Evolutionary conservation across 2,113 vertebrate genomes (phyloP).

Genomic region (Istiophorus platypterus): DNA sequence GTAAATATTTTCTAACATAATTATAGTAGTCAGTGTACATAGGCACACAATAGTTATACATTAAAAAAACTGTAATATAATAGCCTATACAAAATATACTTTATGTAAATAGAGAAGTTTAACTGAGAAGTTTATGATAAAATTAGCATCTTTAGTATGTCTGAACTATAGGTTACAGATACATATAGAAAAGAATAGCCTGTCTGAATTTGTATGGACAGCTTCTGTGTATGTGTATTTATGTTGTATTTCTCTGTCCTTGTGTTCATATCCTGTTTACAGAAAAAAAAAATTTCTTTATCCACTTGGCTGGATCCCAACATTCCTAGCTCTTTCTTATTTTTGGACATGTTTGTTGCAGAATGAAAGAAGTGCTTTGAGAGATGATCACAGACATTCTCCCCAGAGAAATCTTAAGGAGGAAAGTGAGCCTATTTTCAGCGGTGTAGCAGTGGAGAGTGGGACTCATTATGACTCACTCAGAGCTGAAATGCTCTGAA

Average conservation of each 20-base stretch:
- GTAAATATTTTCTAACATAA: background rate
- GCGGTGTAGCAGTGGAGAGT: slow-evolving; percentile 51
- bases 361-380: slow-evolving; percentile 67
- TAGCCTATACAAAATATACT: background rate
- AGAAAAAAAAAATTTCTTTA: slow-evolving; percentile 32
- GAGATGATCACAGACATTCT: slow-evolving; percentile 65
- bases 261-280: slow-evolving; percentile 21
- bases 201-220: background rate
- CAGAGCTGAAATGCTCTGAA: slow-evolving; percentile 66
- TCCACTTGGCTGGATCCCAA: slow-evolving; percentile 32
- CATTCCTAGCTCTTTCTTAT: slow-evolving; percentile 48
- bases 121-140: background rate
- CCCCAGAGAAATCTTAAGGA: slow-evolving; percentile 70
- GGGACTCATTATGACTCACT: slow-evolving; percentile 74
- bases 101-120: background rate
- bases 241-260: background rate
- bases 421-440: slow-evolving; percentile 72
- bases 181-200: background rate
- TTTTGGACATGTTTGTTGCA: slow-evolving; percentile 60
- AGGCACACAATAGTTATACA: background rate
- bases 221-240: background rate
- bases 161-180: background rate
- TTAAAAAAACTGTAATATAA: background rate
- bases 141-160: background rate
- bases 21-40: background rate